phyloP scores from a whole-genome alignment of 2,797 vertebrate species.

The Channallabes apus region DNA sequence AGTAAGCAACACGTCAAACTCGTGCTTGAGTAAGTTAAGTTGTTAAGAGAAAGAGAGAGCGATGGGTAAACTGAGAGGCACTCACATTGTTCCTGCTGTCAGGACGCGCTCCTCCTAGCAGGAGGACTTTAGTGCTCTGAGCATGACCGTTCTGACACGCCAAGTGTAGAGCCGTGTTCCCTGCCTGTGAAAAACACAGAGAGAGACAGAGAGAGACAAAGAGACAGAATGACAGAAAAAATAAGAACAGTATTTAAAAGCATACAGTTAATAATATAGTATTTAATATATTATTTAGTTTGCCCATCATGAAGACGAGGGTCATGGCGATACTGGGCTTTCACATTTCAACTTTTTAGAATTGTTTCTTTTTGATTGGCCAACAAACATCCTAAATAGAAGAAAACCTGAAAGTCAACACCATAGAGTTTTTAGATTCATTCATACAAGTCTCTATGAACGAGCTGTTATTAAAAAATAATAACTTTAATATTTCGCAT shows the following conservation, averaged over 20 bases:
- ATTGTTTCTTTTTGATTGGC: too few relatives aligned
- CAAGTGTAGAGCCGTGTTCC: constrained; percentile 92
- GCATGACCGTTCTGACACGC: constrained; percentile 94
- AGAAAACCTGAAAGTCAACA: too few relatives aligned
- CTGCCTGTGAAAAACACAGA: constrained; percentile 75
- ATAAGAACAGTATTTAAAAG: not conserved
- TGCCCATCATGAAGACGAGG: too few relatives aligned
- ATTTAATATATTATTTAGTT: too few relatives aligned
- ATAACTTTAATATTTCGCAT: too few relatives aligned
- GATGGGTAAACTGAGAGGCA: constrained; percentile 9
- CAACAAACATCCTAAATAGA: not conserved
- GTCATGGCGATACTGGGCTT: too few relatives aligned
- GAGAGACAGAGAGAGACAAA: not conserved
- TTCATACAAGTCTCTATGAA: not conserved
- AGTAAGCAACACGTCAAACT: not conserved
- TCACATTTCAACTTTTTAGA: too few relatives aligned
- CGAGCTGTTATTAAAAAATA: not conserved
- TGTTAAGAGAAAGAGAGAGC: not conserved
- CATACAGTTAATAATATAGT: too few relatives aligned
- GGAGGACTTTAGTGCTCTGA: constrained; percentile 86
- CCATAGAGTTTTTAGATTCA: not conserved
- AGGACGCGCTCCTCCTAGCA: constrained; percentile 89
- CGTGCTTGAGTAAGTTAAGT: too few relatives aligned
- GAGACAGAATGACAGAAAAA: not conserved
- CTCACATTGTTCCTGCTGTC: constrained; percentile 92